These are phyloP conservation scores for Bursaphelenchus mucronatus DNA, from an alignment of 1,140 invertebrate genomes.

Conservation along the genomic window DNA sequence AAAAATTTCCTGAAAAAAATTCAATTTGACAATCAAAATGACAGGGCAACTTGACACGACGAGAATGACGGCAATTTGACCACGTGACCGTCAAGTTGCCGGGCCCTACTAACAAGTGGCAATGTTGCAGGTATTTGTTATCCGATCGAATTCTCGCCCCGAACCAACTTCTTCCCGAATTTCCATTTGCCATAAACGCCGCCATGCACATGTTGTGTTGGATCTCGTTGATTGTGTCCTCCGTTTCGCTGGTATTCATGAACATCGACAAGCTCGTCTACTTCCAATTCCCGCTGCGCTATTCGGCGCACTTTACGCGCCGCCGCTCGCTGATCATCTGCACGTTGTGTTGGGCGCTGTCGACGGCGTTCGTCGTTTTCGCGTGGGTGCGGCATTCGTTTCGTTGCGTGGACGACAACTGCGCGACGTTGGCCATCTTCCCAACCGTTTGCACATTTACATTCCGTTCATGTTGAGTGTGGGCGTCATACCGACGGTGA, in stretches of 20 bases:
- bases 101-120: too few relatives aligned
- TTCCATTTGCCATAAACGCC: background rate
- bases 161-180: background rate
- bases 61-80: too few relatives aligned
- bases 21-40: too few relatives aligned
- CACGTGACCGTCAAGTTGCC: too few relatives aligned
- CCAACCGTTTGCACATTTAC: slow-evolving; percentile 45
- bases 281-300: slow-evolving; percentile 50
- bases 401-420: slow-evolving; percentile 43
- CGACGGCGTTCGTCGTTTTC: slow-evolving; percentile 38
- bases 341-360: slow-evolving; percentile 30
- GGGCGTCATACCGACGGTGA: slow-evolving; percentile 49
- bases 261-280: slow-evolving; percentile 49
- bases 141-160: slow-evolving; percentile 44
- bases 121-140: slow-evolving; percentile 41
- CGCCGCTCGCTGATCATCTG: slow-evolving; percentile 25
- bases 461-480: slow-evolving; percentile 46
- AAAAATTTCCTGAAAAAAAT: too few relatives aligned
- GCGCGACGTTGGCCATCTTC: slow-evolving; percentile 43
- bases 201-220: slow-evolving; percentile 26
- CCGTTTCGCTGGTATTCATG: slow-evolving; percentile 46
- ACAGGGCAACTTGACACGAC: too few relatives aligned
- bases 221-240: slow-evolving; percentile 47
- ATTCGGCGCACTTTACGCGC: slow-evolving; percentile 36
- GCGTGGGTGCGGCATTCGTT: slow-evolving; percentile 51